Percentiles rank a stretch among this genome's conserved stretches.
These are phyloP conservation scores for Petrocephalus zakoni DNA, from an alignment of 2,113 vertebrate species.

Conservation along the genomic window DNA sequence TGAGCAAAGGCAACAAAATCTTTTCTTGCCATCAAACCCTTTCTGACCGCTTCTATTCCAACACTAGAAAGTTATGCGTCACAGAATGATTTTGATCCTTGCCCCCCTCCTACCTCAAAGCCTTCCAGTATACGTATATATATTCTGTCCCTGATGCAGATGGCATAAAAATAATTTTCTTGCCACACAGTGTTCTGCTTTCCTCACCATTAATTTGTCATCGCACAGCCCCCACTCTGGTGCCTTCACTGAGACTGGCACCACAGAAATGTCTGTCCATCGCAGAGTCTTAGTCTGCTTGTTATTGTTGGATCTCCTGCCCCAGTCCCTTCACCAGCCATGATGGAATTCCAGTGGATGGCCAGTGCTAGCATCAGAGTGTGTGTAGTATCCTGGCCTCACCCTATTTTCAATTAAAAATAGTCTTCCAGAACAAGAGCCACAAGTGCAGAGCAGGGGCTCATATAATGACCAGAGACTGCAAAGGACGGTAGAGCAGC, in stretches of 20 bases:
- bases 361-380: slow-evolving; percentile 32
- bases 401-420: background rate
- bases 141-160: slow-evolving; percentile 53
- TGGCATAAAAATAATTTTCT: slow-evolving; percentile 88
- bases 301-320: slow-evolving; percentile 44
- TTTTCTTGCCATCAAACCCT: slow-evolving; percentile 77
- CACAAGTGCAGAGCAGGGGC: background rate
- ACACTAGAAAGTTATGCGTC: slow-evolving; percentile 74
- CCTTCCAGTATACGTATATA: slow-evolving; percentile 34
- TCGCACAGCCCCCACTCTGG: background rate
- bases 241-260: background rate
- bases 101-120: background rate
- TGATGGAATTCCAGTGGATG: slow-evolving; percentile 73
- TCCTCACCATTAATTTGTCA: slow-evolving; percentile 45
- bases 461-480: background rate
- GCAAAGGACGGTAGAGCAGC: background rate
- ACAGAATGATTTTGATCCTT: slow-evolving; percentile 60
- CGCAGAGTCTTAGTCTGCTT: slow-evolving; percentile 36
- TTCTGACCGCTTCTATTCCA: background rate
- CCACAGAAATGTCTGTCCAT: slow-evolving; percentile 44
- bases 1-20: slow-evolving; percentile 81
- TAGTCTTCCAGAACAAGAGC: background rate
- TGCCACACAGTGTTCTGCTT: slow-evolving; percentile 63
- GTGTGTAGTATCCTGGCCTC: background rate
- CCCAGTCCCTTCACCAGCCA: slow-evolving; percentile 18